Evolutionary conservation across 2,888 invertebrate species (phyloP).

Genomic region (Aelia acuminata): DNA sequence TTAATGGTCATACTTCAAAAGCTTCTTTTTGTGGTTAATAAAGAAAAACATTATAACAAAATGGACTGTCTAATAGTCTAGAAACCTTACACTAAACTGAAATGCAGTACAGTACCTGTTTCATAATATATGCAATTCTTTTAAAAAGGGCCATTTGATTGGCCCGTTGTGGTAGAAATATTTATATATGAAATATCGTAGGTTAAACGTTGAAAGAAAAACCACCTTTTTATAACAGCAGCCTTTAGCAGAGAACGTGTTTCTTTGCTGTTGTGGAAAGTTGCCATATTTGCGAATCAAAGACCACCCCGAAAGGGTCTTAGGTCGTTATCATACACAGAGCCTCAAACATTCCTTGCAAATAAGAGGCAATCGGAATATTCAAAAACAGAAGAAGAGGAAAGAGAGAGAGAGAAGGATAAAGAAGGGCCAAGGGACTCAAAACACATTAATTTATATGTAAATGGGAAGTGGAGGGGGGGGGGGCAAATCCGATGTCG

Average conservation of each 20-base stretch:
- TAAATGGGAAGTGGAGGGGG: conserved; percentile 60
- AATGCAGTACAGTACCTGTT: too few relatives aligned
- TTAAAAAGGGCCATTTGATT: too few relatives aligned
- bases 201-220: neutral
- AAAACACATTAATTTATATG: conserved; percentile 64
- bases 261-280: neutral
- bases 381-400: conserved; percentile 31
- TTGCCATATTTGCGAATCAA: neutral
- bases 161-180: too few relatives aligned
- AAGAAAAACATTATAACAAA: too few relatives aligned
- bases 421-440: conserved; percentile 56
- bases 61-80: too few relatives aligned
- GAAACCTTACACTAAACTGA: too few relatives aligned
- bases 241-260: neutral
- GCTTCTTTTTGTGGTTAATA: too few relatives aligned
- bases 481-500: conserved; percentile 45
- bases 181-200: too few relatives aligned
- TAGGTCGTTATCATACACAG: neutral
- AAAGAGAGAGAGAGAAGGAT: neutral
- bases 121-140: too few relatives aligned
- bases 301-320: neutral
- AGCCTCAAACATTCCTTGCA: conserved; percentile 33
- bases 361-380: conserved; percentile 22
- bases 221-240: neutral
- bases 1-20: too few relatives aligned